Evolutionary conservation across 2,888 invertebrate species (phyloP).

Genomic region (Mesorhabditis sp.): DNA sequence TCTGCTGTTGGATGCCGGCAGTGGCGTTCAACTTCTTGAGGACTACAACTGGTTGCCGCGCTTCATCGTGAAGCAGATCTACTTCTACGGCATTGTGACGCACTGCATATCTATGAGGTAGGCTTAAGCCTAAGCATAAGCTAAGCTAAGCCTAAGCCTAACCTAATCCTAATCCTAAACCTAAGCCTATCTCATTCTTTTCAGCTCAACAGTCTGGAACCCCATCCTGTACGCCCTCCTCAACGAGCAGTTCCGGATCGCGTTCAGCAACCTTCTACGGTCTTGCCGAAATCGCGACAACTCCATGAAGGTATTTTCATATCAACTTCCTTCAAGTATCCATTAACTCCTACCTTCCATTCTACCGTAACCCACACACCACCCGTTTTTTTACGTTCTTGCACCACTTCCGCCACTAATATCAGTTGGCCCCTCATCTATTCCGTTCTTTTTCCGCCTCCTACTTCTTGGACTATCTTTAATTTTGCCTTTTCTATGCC

Average conservation of each 20-base stretch:
- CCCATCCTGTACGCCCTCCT: slow-evolving; percentile 51
- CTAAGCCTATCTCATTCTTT: slow-evolving; percentile 10
- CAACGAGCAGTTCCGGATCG: slow-evolving; percentile 54
- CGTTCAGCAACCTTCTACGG: slow-evolving; percentile 39
- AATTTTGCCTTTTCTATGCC: too few species aligned
- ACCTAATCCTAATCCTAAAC: not conserved
- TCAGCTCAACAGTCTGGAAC: slow-evolving; percentile 51
- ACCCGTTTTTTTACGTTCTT: too few species aligned
- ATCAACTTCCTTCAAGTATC: too few species aligned
- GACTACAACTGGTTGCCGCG: slow-evolving; percentile 49
- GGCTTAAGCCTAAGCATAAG: slow-evolving; percentile 1
- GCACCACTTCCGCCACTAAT: too few species aligned
- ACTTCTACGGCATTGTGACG: slow-evolving; percentile 51
- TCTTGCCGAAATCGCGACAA: slow-evolving; percentile 9
- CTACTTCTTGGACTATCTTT: too few species aligned
- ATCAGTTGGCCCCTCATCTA: too few species aligned
- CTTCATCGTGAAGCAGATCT: slow-evolving; percentile 44
- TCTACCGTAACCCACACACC: too few species aligned
- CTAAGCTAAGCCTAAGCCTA: slow-evolving; percentile 9
- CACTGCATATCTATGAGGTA: slow-evolving; percentile 56
- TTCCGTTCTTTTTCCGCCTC: too few species aligned
- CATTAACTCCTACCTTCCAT: too few species aligned
- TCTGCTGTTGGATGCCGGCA: slow-evolving; percentile 74
- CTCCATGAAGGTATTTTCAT: not conserved
- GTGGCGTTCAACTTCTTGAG: slow-evolving; percentile 55